phyloP scores from a whole-genome alignment of 2,888 invertebrate species.

The Glomeris marginata region DNA sequence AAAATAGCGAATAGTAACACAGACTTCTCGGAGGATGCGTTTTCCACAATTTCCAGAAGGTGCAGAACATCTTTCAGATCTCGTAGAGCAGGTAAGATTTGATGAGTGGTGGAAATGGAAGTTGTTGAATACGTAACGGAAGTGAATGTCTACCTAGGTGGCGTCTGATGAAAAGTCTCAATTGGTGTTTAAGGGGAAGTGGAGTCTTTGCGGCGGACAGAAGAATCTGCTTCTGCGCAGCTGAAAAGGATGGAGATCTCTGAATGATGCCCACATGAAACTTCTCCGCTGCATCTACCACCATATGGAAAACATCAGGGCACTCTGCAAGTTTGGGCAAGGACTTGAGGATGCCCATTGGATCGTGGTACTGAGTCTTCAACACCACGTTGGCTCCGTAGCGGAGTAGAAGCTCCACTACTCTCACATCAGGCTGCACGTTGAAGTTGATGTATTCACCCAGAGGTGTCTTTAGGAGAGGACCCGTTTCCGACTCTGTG shows the following conservation, averaged over 20 bases:
- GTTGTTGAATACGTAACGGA: constrained; percentile 38
- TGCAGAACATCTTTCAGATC: constrained; percentile 24
- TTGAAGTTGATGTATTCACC: constrained; percentile 69
- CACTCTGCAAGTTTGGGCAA: constrained; percentile 46
- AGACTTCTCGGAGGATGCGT: too few relatives aligned
- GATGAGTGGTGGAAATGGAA: constrained; percentile 49
- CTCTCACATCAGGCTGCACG: constrained; percentile 46
- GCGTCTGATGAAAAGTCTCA: constrained; percentile 43
- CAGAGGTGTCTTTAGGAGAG: constrained; percentile 57
- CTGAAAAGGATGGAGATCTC: constrained; percentile 47
- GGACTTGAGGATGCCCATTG: constrained; percentile 65
- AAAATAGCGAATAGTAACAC: too few relatives aligned
- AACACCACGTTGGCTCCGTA: constrained; percentile 66
- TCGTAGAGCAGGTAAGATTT: constrained; percentile 54
- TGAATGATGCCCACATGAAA: constrained; percentile 67
- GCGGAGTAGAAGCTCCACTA: constrained; percentile 52
- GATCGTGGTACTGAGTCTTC: constrained; percentile 69
- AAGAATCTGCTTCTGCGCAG: constrained; percentile 47
- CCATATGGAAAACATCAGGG: constrained; percentile 39
- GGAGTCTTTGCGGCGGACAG: constrained; percentile 51
- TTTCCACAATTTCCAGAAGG: too few relatives aligned
- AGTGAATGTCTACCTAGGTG: constrained; percentile 41
- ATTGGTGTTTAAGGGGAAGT: constrained; percentile 47
- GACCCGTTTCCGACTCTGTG: constrained; percentile 50
- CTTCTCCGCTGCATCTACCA: constrained; percentile 57